These are phyloP conservation scores for Luperina nickerlii DNA, from an alignment of 2,888 invertebrate species.

Conservation along the genomic window DNA sequence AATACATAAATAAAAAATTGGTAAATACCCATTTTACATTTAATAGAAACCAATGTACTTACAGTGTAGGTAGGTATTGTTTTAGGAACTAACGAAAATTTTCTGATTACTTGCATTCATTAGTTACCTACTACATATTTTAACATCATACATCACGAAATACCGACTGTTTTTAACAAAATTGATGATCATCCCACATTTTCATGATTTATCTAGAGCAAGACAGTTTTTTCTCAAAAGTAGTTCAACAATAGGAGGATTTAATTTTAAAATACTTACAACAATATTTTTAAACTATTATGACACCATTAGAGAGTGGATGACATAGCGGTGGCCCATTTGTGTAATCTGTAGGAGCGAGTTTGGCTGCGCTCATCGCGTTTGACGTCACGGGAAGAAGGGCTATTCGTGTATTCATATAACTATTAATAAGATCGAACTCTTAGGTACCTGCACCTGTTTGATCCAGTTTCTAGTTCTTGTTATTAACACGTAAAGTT, in stretches of 20 bases:
- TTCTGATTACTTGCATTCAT: constrained; percentile 5
- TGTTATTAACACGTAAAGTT: constrained; percentile 47
- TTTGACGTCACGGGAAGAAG: constrained; percentile 82
- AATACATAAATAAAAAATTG: not conserved
- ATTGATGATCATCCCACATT: constrained; percentile 43
- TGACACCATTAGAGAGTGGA: constrained; percentile 71
- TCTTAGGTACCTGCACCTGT: constrained; percentile 59
- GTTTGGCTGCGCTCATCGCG: constrained; percentile 74
- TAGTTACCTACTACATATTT: not conserved
- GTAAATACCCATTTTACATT: not conserved
- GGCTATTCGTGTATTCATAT: constrained; percentile 82
- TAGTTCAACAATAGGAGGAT: constrained; percentile 63
- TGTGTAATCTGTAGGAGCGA: constrained; percentile 72
- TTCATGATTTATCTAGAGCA: constrained; percentile 58
- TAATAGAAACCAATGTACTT: not conserved
- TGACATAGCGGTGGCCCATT: constrained; percentile 72
- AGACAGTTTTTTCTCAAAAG: constrained; percentile 38
- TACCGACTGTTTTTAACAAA: constrained; percentile 18
- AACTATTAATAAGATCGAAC: constrained; percentile 82
- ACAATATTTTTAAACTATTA: constrained; percentile 74
- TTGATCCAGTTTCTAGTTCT: constrained; percentile 55
- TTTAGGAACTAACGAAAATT: not conserved
- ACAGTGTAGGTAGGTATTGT: not conserved
- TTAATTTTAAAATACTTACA: constrained; percentile 54
- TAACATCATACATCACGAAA: constrained; percentile 6